Percentiles rank a stretch among this genome's conserved stretches.
Conservation (phyloP, 1,140 invertebrate species). For the Drosophila micromelanica region DNA sequence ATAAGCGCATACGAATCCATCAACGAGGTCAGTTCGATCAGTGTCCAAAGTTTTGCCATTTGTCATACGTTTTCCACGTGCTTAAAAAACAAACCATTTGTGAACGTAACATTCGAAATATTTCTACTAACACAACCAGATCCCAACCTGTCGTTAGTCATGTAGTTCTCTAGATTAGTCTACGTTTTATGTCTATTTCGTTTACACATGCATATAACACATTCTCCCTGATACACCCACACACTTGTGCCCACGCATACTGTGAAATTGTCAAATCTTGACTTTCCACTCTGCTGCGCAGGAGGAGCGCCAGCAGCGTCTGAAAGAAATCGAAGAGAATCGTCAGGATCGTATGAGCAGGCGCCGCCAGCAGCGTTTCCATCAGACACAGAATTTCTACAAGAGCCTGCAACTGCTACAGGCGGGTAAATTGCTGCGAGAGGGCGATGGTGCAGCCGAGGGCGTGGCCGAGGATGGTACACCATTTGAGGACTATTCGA, state of each 20-base stretch:
- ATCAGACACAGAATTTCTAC: conserved; percentile 90
- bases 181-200: conserved; percentile 49
- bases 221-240: conserved; percentile 3
- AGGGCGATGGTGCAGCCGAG: conserved; percentile 85
- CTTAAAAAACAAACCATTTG: conserved; percentile 17
- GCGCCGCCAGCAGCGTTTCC: conserved; percentile 88
- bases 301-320: conserved; percentile 88
- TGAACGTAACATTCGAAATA: conserved; percentile 12
- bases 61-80: conserved; percentile 28
- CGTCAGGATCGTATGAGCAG: conserved; percentile 88
- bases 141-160: conserved; percentile 32
- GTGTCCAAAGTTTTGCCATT: conserved; percentile 49
- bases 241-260: conserved; percentile 36
- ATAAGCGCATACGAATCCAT: conserved; percentile 75
- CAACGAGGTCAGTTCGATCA: conserved; percentile 75
- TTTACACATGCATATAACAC: conserved; percentile 15
- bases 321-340: conserved; percentile 89
- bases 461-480: conserved; percentile 75
- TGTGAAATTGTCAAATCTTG: conserved; percentile 44
- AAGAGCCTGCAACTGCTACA: conserved; percentile 92
- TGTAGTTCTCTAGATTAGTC: conserved; percentile 44
- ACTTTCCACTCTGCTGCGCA: conserved; percentile 75
- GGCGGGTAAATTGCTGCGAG: conserved; percentile 85
- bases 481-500: conserved; percentile 90
- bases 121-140: conserved; percentile 25